Conservation (phyloP, 2,888 invertebrate genomes). For the Arrhopalites spinosus region DNA sequence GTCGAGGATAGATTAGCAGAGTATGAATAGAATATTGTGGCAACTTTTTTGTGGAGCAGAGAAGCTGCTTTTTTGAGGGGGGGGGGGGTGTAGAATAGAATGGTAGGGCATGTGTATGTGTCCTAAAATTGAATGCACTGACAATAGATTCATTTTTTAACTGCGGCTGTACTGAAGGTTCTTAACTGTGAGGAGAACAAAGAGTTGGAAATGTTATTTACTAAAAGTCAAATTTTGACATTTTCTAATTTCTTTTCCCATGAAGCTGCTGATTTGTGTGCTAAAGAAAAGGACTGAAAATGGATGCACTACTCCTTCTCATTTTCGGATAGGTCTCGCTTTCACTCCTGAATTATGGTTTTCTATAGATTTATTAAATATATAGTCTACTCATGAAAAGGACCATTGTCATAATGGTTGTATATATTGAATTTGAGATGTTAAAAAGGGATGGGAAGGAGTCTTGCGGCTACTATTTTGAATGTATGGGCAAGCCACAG, state of each 20-base stretch:
- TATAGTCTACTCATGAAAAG: not conserved
- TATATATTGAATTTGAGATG: not conserved
- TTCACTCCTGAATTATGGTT: not conserved
- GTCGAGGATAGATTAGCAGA: too few species aligned
- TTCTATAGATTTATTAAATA: not conserved
- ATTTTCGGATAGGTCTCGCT: not conserved
- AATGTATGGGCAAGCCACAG: not conserved
- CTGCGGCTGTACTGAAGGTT: conserved; percentile 11
- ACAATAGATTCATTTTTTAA: conserved; percentile 14
- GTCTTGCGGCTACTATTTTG: not conserved
- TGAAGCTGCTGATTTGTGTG: conserved; percentile 1
- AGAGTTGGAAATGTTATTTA: conserved; percentile 44
- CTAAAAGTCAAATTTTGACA: conserved; percentile 56
- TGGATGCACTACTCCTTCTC: conserved; percentile 9
- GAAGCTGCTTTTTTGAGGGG: not conserved
- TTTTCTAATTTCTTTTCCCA: conserved; percentile 48
- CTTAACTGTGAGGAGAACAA: conserved; percentile 24
- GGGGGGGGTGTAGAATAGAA: not conserved
- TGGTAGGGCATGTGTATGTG: not conserved
- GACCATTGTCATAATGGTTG: not conserved
- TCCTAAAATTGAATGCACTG: conserved; percentile 11
- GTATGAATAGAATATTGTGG: too few species aligned
- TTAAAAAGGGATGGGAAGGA: not conserved
- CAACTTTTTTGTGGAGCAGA: too few species aligned
- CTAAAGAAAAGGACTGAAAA: not conserved